These are phyloP conservation scores for Cryptoblepharus egeriae DNA, from an alignment of 2,797 vertebrate species.

Conservation along the genomic window DNA sequence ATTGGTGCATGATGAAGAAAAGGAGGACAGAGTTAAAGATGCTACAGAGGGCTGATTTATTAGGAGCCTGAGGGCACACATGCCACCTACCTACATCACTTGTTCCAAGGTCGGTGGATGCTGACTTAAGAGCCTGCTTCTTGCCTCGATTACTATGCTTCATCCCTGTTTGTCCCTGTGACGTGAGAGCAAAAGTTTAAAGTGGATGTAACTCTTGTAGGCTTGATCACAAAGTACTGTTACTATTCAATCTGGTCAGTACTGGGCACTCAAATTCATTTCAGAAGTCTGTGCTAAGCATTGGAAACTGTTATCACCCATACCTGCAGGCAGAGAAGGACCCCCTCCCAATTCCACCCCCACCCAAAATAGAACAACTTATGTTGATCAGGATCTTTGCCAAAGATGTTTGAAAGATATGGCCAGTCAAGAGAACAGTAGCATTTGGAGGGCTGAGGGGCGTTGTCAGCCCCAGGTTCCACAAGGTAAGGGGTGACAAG, in stretches of 20 bases:
- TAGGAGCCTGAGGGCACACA: neutral
- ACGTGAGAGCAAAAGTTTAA: conserved; percentile 4
- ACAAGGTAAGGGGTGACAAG: too few relatives aligned
- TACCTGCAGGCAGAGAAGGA: neutral
- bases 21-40: neutral
- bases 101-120: conserved; percentile 94
- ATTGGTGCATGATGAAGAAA: too few relatives aligned
- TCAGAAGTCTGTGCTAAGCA: neutral
- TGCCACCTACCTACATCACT: conserved; percentile 90
- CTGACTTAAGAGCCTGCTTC: conserved; percentile 94
- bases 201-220: neutral
- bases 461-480: too few relatives aligned
- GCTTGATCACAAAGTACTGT: neutral
- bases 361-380: too few relatives aligned
- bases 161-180: conserved; percentile 88
- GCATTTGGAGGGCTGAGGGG: too few relatives aligned
- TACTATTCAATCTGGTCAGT: neutral
- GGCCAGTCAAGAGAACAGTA: too few relatives aligned
- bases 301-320: neutral
- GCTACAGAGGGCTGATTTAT: too few relatives aligned
- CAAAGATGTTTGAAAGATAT: too few relatives aligned
- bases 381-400: too few relatives aligned
- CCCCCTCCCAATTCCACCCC: neutral
- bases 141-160: conserved; percentile 92
- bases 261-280: neutral